phyloP scores from a whole-genome alignment of 2,888 invertebrate species.

The Amblyteles armatorius region DNA sequence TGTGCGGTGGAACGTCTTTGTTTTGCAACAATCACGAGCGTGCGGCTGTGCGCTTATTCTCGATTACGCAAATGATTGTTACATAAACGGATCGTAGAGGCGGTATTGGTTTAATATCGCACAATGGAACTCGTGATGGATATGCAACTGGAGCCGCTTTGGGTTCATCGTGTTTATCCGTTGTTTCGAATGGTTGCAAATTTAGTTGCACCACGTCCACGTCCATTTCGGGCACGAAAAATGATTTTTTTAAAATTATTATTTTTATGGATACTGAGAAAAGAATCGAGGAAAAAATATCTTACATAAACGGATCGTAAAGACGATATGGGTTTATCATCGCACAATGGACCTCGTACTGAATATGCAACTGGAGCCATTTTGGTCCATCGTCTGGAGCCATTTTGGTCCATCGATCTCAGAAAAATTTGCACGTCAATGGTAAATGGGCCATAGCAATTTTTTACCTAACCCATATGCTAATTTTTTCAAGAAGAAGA shows the following conservation, averaged over 20 bases:
- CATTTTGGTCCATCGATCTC: not conserved
- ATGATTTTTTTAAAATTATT: too few species aligned
- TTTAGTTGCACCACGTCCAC: too few species aligned
- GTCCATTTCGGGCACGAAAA: too few species aligned
- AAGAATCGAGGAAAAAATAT: too few species aligned
- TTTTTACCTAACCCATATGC: too few species aligned
- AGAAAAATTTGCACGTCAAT: too few species aligned
- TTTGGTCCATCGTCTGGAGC: not conserved
- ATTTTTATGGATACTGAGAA: too few species aligned
- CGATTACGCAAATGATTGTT: slow-evolving; percentile 27
- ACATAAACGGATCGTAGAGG: slow-evolving; percentile 2
- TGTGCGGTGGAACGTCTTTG: slow-evolving; percentile 29
- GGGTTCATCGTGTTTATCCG: not conserved
- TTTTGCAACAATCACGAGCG: slow-evolving; percentile 43
- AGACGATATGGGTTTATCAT: not conserved
- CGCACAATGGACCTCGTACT: not conserved
- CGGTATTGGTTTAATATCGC: slow-evolving; percentile 12
- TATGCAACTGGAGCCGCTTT: not conserved
- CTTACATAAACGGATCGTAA: not conserved
- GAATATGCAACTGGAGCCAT: not conserved
- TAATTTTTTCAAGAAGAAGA: too few species aligned
- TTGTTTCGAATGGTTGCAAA: not conserved
- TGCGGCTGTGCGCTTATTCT: slow-evolving; percentile 2
- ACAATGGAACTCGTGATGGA: not conserved
- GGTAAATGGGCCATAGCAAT: too few species aligned